Percentiles rank a stretch among this genome's conserved stretches.
phyloP scores from a whole-genome alignment of 64 coral and sea anemone species.

The Catalaphyllia jardinei region DNA sequence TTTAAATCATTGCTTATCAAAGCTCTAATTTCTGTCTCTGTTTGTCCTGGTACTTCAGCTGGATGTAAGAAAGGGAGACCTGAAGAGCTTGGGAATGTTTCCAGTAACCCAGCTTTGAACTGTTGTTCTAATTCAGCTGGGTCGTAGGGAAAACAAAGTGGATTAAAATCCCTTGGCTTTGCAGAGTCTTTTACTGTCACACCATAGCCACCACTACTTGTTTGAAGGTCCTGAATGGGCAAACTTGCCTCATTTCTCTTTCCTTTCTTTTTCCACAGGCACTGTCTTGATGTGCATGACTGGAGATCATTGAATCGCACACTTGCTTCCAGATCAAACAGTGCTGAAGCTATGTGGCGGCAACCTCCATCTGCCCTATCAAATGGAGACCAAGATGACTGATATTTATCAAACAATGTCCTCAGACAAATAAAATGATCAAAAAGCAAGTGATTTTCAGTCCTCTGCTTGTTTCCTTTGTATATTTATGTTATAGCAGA shows the following conservation, averaged over 20 bases:
- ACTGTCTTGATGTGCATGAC: slow-evolving; percentile 20
- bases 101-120: slow-evolving; percentile 7
- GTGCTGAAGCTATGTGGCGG: slow-evolving; percentile 11
- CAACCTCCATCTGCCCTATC: slow-evolving; percentile 22
- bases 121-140: neutral
- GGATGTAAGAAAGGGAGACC: neutral
- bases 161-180: slow-evolving; percentile 14
- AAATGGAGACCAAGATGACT: too few species aligned
- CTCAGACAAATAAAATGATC: neutral
- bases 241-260: slow-evolving; percentile 26
- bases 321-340: slow-evolving; percentile 25
- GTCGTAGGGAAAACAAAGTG: neutral
- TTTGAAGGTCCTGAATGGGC: slow-evolving; percentile 26
- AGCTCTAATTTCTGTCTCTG: slow-evolving; percentile 9
- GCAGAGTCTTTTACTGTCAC: neutral
- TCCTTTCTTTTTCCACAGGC: slow-evolving; percentile 29
- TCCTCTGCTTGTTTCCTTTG: too few species aligned
- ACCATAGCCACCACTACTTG: neutral
- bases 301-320: slow-evolving; percentile 20
- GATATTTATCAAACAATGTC: neutral
- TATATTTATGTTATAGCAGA: too few species aligned
- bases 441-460: slow-evolving; percentile 16
- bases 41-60: neutral
- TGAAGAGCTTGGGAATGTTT: slow-evolving; percentile 5
- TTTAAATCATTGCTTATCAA: slow-evolving; percentile 15